Conservation (phyloP, 2,888 invertebrate genomes). For the Drosophila colorata region DNA sequence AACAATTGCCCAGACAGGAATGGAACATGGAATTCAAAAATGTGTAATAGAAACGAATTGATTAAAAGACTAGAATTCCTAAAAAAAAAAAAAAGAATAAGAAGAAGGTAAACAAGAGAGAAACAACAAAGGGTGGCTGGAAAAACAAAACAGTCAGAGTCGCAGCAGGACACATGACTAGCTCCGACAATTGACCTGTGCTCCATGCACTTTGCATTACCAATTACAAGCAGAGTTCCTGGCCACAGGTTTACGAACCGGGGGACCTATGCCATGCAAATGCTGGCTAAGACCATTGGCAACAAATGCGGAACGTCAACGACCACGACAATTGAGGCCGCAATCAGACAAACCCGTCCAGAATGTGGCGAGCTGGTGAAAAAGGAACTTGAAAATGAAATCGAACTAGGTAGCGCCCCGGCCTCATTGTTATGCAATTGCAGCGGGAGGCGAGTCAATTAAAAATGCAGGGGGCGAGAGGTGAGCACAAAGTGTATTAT, state of each 20-base stretch:
- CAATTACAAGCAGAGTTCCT: constrained; percentile 61
- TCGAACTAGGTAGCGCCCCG: constrained; percentile 43
- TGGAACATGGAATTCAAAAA: constrained; percentile 40
- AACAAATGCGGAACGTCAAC: constrained; percentile 56
- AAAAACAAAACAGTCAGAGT: constrained; percentile 7
- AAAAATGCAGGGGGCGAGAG: constrained; percentile 47
- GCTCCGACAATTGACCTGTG: constrained; percentile 55
- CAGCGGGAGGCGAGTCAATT: constrained; percentile 69
- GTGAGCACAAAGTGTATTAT: constrained; percentile 11
- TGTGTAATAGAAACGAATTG: constrained; percentile 60
- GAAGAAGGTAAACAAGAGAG: constrained; percentile 12
- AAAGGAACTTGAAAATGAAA: constrained; percentile 38
- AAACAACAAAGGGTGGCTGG: constrained; percentile 3
- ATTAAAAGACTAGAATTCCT: constrained; percentile 51
- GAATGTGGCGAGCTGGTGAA: background rate
- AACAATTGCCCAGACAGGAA: constrained; percentile 26
- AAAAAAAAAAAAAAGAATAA: constrained; percentile 1
- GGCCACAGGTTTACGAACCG: constrained; percentile 4
- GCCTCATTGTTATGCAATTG: constrained; percentile 78
- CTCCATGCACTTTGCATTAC: constrained; percentile 75
- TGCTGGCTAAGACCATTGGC: constrained; percentile 34
- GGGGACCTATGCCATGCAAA: constrained; percentile 26
- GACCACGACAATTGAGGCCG: constrained; percentile 73
- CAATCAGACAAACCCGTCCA: constrained; percentile 55
- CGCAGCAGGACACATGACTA: constrained; percentile 17